phyloP scores from a whole-genome alignment of 2,797 vertebrate genomes.

The Pelochelys cantorii region DNA sequence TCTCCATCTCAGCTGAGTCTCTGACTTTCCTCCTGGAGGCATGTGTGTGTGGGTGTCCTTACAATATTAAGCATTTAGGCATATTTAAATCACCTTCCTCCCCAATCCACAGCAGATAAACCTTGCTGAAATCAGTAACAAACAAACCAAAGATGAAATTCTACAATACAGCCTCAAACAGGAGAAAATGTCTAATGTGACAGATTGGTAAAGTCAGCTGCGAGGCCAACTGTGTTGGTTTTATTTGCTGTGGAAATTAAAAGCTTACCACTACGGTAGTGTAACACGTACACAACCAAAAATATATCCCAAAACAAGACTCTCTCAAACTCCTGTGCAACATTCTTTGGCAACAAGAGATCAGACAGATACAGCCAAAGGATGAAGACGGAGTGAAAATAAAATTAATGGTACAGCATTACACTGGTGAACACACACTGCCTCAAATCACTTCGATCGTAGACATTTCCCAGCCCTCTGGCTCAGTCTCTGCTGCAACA shows the following conservation, averaged over 20 bases:
- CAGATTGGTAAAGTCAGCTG: background rate
- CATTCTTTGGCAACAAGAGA: background rate
- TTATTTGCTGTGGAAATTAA: background rate
- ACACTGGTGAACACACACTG: background rate
- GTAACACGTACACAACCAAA: background rate
- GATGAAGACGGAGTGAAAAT: background rate
- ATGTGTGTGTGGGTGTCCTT: background rate
- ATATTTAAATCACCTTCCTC: background rate
- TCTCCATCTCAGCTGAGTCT: background rate
- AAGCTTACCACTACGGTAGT: background rate
- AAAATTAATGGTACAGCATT: background rate
- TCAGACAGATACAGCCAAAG: background rate
- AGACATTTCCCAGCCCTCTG: constrained; percentile 15
- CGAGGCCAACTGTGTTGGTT: background rate
- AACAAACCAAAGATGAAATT: background rate
- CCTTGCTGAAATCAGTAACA: background rate
- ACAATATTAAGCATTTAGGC: background rate
- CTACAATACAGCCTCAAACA: background rate
- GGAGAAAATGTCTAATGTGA: background rate
- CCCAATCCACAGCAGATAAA: background rate
- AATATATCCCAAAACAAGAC: background rate
- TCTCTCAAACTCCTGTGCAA: background rate
- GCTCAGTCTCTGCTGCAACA: constrained; percentile 6
- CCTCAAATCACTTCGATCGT: background rate
- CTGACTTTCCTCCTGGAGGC: too few species aligned